A percentile compares a stretch with the other conserved stretches of the same genome.
phyloP scores from a whole-genome alignment of 2,888 invertebrate genomes.

The Escarpia spicata region DNA sequence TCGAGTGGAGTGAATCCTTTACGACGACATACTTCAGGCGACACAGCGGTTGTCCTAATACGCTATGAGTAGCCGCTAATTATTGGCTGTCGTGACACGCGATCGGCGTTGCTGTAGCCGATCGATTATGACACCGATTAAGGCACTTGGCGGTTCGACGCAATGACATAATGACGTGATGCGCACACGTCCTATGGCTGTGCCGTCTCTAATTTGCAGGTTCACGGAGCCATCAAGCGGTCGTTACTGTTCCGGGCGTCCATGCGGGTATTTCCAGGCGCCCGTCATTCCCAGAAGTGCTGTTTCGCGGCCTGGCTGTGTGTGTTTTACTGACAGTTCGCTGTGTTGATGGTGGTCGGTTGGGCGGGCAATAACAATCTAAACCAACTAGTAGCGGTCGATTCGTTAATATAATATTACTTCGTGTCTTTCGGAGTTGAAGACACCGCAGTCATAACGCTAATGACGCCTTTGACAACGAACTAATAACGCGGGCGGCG shows the following conservation, averaged over 20 bases:
- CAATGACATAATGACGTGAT: conserved; percentile 7
- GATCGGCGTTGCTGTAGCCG: not conserved
- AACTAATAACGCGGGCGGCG: not conserved
- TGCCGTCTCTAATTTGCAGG: not conserved
- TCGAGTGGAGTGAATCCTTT: not conserved
- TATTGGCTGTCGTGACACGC: not conserved
- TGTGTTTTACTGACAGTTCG: not conserved
- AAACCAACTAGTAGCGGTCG: not conserved
- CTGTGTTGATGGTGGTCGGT: not conserved
- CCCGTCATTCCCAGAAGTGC: not conserved
- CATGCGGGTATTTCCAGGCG: not conserved
- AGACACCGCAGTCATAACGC: not conserved
- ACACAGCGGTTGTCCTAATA: conserved; percentile 2
- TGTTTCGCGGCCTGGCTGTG: not conserved
- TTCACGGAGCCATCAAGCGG: not conserved
- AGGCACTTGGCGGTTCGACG: not conserved
- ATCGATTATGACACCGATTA: conserved; percentile 16
- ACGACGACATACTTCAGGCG: not conserved
- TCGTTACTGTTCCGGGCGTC: not conserved
- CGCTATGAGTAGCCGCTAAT: not conserved
- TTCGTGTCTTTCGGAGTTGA: not conserved
- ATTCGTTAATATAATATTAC: not conserved
- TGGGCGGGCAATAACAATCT: conserved; percentile 14
- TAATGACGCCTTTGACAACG: not conserved
- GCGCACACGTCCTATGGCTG: not conserved